These are phyloP conservation scores for Lates calcarifer DNA, from an alignment of 2,113 vertebrate species.

Conservation along the genomic window DNA sequence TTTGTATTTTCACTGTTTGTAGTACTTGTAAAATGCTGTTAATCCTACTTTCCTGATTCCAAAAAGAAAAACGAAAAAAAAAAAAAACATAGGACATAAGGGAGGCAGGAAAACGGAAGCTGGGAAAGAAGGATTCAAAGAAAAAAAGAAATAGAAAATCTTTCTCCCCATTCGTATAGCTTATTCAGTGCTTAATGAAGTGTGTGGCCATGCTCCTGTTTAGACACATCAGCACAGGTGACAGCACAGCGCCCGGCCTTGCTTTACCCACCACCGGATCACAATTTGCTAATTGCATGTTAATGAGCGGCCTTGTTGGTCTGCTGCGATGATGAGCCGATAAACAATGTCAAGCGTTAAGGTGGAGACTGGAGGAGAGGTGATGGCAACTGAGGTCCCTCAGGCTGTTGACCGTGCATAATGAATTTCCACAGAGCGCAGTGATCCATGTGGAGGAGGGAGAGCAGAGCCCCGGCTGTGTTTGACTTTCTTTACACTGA, in stretches of 20 bases:
- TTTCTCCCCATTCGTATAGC: background rate
- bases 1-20: slow-evolving; percentile 4
- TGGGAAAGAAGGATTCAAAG: background rate
- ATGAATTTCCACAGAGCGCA: slow-evolving; percentile 53
- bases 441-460: slow-evolving; percentile 26
- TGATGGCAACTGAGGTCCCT: slow-evolving; percentile 42
- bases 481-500: slow-evolving; percentile 22
- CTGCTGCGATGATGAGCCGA: slow-evolving; percentile 57
- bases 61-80: too few relatives aligned
- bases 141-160: background rate
- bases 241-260: slow-evolving; percentile 50
- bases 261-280: slow-evolving; percentile 60
- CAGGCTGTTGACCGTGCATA: slow-evolving; percentile 50
- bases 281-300: slow-evolving; percentile 76
- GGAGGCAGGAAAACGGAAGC: background rate
- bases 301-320: slow-evolving; percentile 78
- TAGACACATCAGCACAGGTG: slow-evolving; percentile 70
- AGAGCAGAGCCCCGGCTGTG: slow-evolving; percentile 9
- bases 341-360: slow-evolving; percentile 65
- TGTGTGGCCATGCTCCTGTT: slow-evolving; percentile 50
- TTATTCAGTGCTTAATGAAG: slow-evolving; percentile 66
- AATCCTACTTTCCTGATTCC: slow-evolving; percentile 10
- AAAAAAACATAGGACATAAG: background rate
- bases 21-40: slow-evolving; percentile 21
- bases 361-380: slow-evolving; percentile 48